These are phyloP conservation scores for Myrmecobius fasciatus DNA, from an alignment of 2,113 vertebrate genomes.

Conservation along the genomic window DNA sequence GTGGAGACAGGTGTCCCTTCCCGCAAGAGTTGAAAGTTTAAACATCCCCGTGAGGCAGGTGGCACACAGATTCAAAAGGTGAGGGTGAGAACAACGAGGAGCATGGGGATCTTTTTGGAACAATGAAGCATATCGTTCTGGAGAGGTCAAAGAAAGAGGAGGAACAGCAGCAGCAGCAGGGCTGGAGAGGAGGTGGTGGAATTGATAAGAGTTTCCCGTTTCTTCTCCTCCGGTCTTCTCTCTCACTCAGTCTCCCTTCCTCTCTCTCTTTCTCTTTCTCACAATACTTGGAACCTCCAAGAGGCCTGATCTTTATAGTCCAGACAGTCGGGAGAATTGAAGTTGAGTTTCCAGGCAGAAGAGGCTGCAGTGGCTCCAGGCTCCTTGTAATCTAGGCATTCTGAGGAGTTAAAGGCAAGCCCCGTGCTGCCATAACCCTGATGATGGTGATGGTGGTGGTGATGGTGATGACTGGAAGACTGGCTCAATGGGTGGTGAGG, in stretches of 20 bases:
- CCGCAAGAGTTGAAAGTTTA: constrained; percentile 13
- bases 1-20: constrained; percentile 50
- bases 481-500: constrained; percentile 92
- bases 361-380: constrained; percentile 89
- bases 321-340: constrained; percentile 97
- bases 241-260: background rate
- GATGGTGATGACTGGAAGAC: constrained; percentile 93
- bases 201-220: constrained; percentile 70
- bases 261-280: constrained; percentile 78
- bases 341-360: constrained; percentile 98
- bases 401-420: constrained; percentile 95
- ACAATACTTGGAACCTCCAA: constrained; percentile 99
- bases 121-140: constrained; percentile 49
- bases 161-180: constrained; percentile 69
- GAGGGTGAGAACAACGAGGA: constrained; percentile 52
- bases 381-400: constrained; percentile 99
- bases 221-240: constrained; percentile 55
- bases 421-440: constrained; percentile 90
- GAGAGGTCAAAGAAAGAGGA: constrained; percentile 73
- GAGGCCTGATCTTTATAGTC: constrained; percentile 99
- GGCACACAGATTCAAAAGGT: constrained; percentile 14
- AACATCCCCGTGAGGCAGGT: constrained; percentile 44
- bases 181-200: constrained; percentile 51
- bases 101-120: constrained; percentile 60
- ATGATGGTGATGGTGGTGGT: constrained; percentile 93